These are phyloP conservation scores for Muschampia plurimacula DNA, from an alignment of 2,888 invertebrate species.

Conservation along the genomic window DNA sequence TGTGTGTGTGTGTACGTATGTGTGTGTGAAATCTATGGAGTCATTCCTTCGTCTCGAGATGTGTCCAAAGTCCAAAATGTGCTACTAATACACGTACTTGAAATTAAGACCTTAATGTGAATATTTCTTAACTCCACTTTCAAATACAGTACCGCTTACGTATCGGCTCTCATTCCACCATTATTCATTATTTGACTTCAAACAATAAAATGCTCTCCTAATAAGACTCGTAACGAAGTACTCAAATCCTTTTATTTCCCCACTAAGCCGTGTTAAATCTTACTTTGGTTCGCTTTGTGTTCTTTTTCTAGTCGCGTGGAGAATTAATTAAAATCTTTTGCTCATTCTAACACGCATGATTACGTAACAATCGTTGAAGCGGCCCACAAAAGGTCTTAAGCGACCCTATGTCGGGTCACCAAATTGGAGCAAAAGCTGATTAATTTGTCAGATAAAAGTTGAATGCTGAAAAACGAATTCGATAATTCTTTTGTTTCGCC, in stretches of 20 bases:
- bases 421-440: background rate
- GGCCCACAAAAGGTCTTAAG: background rate
- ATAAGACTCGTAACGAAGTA: background rate
- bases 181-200: no score
- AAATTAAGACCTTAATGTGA: no score
- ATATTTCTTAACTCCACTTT: no score
- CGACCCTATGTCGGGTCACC: background rate
- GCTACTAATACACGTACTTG: no score
- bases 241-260: background rate
- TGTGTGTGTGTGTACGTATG: no score
- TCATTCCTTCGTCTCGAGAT: no score
- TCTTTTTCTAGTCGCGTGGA: background rate
- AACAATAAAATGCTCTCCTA: background rate
- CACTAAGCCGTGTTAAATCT: slow-evolving; percentile 3
- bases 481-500: slow-evolving; percentile 1
- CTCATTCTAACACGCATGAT: slow-evolving; percentile 2
- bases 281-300: background rate
- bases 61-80: no score
- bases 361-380: background rate
- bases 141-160: no score
- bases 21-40: no score
- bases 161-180: no score
- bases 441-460: background rate
- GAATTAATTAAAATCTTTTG: slow-evolving; percentile 2
- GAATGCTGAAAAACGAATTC: background rate